Evolutionary conservation across 2,888 invertebrate species (phyloP), one percentile per base, ranked within the genome.

Genomic region (Dynastes hyllus): DNA sequence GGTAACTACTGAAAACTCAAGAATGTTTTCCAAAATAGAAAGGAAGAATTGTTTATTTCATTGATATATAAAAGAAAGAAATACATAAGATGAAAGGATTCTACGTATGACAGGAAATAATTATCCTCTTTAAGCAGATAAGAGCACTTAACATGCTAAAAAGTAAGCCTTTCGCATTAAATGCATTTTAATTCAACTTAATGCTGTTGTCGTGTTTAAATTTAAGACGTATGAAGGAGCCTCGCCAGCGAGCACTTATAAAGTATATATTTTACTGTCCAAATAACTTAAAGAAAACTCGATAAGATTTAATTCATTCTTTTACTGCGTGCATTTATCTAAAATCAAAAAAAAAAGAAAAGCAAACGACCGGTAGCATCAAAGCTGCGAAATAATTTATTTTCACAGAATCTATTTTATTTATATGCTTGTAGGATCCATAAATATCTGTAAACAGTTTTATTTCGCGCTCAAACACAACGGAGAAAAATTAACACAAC

Each of bases 341-440:
- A 16, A 16, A 58, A 58, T 22, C 6, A 22, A 58, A 27, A 55
- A 27, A 55, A 58, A 22, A 22, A 6, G 5, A 37, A 37, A 5
- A 37, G 5, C 32, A 5, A 37, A 5, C 32, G 32, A n/a, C 55
- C 9, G n/a, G 45, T 22, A 22, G 22, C 27, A 58, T 58, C 55
- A 58, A 58, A 58, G 55, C 55, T 22, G 55, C 22, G 55, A 58
- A 58, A 58, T 58, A 58, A 58, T 58, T 58, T 58, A 58, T 58
- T 58, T 58, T 58, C 22, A 58, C 55, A 8, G 55, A 58, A 58
- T 16, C 55, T 8, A 22, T 22, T 58, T 58, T 58, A 58, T 58
- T 58, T 58, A 58, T 58, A 22, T 2, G 55, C 22, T 22, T 58
- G 55, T 58, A 16, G 22, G 6, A 22, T 58, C 55, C 55, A 58